Conservation (phyloP, 2,797 vertebrate genomes). For the Cheirogaleus major region DNA sequence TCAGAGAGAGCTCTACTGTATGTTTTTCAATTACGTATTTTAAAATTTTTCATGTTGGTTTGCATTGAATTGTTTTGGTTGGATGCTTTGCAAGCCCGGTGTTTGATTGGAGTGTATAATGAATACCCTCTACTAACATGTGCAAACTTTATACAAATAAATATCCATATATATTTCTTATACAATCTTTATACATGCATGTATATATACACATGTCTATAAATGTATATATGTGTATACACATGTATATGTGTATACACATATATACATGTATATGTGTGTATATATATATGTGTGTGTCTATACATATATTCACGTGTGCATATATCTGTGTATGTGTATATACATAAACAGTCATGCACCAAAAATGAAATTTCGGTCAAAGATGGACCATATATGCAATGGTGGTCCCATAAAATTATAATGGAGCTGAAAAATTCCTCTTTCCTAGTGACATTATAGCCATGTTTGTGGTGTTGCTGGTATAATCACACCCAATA, state of each 20-base stretch:
- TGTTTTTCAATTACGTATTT: slow-evolving; percentile 47
- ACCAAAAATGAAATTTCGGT: neutral
- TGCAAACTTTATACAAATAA: neutral
- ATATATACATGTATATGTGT: neutral
- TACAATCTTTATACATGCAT: no score
- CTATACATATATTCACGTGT: neutral
- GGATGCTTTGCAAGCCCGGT: slow-evolving; percentile 18
- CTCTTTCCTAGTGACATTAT: neutral
- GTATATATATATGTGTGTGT: neutral
- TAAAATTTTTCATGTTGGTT: slow-evolving; percentile 60
- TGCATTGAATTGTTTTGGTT: slow-evolving; percentile 8
- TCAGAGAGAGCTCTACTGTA: neutral
- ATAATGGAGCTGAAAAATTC: neutral
- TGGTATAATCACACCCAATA: neutral
- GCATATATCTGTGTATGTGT: no score
- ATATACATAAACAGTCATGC: neutral
- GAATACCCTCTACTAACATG: slow-evolving; percentile 37
- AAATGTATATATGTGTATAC: neutral
- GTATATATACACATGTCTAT: no score
- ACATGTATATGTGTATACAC: neutral
- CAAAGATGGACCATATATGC: neutral
- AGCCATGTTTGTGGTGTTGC: neutral
- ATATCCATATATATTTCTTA: no score
- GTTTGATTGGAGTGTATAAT: slow-evolving; percentile 60
- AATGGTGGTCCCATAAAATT: neutral